These are phyloP conservation scores for Periplaneta americana DNA, from an alignment of 1,140 invertebrate species.

Conservation along the genomic window DNA sequence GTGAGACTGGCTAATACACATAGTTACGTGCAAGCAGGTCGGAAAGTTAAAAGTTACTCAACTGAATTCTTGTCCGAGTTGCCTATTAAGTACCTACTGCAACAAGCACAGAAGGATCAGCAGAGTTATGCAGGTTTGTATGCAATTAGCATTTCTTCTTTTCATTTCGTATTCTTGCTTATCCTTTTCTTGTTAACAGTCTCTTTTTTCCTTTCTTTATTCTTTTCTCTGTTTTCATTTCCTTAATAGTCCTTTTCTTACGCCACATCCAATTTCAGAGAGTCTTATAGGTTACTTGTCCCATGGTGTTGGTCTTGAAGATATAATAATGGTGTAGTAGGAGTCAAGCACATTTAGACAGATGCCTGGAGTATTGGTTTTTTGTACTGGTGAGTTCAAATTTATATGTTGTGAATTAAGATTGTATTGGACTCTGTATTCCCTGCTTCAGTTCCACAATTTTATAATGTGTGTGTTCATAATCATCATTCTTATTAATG, in stretches of 20 bases:
- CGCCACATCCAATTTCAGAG: background rate
- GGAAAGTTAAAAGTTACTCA: conserved; percentile 82
- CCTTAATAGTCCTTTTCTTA: too few relatives aligned
- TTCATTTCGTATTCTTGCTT: background rate
- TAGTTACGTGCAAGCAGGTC: conserved; percentile 57
- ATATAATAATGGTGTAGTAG: too few relatives aligned
- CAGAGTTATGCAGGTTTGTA: conserved; percentile 67
- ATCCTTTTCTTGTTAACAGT: background rate
- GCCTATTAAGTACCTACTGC: conserved; percentile 90
- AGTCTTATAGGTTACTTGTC: background rate
- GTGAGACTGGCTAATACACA: conserved; percentile 75
- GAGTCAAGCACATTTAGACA: too few relatives aligned
- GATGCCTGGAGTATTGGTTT: too few relatives aligned
- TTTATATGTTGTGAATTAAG: too few relatives aligned
- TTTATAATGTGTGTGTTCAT: too few relatives aligned
- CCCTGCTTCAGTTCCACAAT: too few relatives aligned
- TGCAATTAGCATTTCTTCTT: background rate
- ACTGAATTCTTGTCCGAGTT: conserved; percentile 83
- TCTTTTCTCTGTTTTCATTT: too few relatives aligned
- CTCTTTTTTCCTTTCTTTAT: too few relatives aligned
- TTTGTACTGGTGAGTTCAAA: too few relatives aligned
- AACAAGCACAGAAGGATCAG: conserved; percentile 89
- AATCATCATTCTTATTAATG: too few relatives aligned
- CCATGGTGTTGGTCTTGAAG: background rate
- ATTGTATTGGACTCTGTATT: too few relatives aligned